Evolutionary conservation across 2,113 vertebrate species (phyloP).

Genomic region (Nematolebias whitei): DNA sequence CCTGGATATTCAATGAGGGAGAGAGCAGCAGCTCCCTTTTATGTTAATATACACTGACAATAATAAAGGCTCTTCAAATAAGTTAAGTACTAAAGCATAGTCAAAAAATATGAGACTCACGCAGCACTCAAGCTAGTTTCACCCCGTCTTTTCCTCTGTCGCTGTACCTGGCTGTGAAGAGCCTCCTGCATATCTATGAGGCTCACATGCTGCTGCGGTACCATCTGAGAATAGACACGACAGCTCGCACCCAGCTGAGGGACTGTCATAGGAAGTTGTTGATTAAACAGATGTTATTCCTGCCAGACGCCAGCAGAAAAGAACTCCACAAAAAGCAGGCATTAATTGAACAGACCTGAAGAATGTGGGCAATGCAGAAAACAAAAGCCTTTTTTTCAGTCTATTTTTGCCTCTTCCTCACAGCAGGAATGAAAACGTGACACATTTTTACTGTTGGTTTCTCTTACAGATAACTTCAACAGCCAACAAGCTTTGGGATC

Average conservation of each 20-base stretch:
- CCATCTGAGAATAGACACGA: constrained; percentile 64
- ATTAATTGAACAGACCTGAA: constrained; percentile 73
- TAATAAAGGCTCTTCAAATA: constrained; percentile 58
- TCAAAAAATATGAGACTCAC: constrained; percentile 43
- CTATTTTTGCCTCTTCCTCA: constrained; percentile 30
- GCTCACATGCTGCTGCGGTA: constrained; percentile 55
- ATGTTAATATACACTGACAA: constrained; percentile 60
- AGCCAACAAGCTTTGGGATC: neutral
- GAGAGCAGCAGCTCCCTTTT: constrained; percentile 25
- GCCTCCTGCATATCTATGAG: constrained; percentile 70
- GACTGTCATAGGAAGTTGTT: constrained; percentile 74
- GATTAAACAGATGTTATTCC: constrained; percentile 75
- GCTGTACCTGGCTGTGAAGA: constrained; percentile 50
- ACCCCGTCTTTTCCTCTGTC: constrained; percentile 47
- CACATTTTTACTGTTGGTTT: constrained; percentile 13
- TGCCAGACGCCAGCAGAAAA: constrained; percentile 46
- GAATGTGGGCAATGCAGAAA: constrained; percentile 49
- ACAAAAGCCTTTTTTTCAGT: constrained; percentile 43
- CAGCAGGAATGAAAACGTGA: constrained; percentile 30
- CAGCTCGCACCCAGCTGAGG: constrained; percentile 60
- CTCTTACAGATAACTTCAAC: constrained; percentile 24
- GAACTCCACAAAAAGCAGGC: constrained; percentile 57
- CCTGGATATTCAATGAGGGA: constrained; percentile 37
- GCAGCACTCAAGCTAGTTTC: constrained; percentile 43
- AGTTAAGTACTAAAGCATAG: constrained; percentile 56